These are phyloP conservation scores for Eulemur albifrons DNA, from an alignment of 2,797 vertebrate genomes.

Conservation along the genomic window DNA sequence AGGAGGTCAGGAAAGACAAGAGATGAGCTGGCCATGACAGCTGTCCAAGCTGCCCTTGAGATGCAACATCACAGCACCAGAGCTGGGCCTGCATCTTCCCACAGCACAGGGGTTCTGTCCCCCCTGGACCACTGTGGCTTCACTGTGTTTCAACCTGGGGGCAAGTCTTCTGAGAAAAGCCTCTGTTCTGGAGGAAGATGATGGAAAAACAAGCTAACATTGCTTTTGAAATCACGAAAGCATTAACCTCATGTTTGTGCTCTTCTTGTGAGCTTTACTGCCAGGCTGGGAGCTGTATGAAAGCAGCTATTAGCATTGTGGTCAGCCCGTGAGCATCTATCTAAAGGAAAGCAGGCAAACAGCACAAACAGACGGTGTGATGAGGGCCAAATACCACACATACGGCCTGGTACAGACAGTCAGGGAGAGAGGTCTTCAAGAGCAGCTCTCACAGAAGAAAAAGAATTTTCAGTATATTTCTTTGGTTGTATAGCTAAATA, in stretches of 20 bases:
- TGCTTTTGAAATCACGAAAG: background rate
- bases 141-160: background rate
- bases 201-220: background rate
- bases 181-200: background rate
- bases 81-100: background rate
- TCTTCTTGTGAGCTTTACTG: background rate
- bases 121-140: background rate
- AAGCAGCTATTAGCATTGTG: background rate
- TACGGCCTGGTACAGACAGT: background rate
- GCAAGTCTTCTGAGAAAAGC: background rate
- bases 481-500: background rate
- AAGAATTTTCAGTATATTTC: background rate
- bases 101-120: background rate
- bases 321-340: background rate
- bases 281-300: background rate
- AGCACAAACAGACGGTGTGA: fast-evolving
- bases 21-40: constrained; percentile 44
- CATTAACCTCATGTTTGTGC: background rate
- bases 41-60: constrained; percentile 35
- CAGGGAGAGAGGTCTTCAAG: background rate
- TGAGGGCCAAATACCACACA: background rate
- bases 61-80: background rate
- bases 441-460: background rate
- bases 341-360: fast-evolving
- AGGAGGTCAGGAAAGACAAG: constrained; percentile 59